A percentile compares a stretch with the other conserved stretches of the same genome.
phyloP scores from a whole-genome alignment of 23 tunicate genomes.

The Pegea sp. region DNA sequence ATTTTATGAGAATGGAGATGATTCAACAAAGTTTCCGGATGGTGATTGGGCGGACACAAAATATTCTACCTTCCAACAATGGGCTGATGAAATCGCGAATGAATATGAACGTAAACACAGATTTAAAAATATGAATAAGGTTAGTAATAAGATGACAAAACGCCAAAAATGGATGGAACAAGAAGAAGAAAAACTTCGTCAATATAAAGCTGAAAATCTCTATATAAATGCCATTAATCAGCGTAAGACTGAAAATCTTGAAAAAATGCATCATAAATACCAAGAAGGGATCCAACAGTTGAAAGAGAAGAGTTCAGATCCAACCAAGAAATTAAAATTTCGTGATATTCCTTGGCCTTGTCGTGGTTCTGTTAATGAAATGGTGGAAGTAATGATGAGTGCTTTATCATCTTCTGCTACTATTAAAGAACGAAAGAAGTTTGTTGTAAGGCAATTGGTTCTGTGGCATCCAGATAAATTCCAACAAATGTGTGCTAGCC shows the following conservation, averaged over 20 bases:
- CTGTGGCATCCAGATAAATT: conserved; percentile 97
- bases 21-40: conserved; percentile 4
- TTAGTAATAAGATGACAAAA: conserved; percentile 13
- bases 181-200: conserved; percentile 46
- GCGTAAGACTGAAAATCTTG: conserved; percentile 26
- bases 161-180: conserved; percentile 26
- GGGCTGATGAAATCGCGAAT: conserved; percentile 78
- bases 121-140: conserved; percentile 14
- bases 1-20: conserved; percentile 39
- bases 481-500: conserved; percentile 27
- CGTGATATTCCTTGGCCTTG: conserved; percentile 98
- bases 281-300: conserved; percentile 26
- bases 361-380: conserved; percentile 55
- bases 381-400: conserved; percentile 80
- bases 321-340: conserved; percentile 24
- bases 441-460: conserved; percentile 43
- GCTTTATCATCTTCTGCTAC: conserved; percentile 10
- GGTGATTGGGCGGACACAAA: conserved; percentile 23
- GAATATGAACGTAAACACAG: conserved; percentile 49
- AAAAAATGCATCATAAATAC: conserved; percentile 27
- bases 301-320: conserved; percentile 2
- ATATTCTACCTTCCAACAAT: conserved; percentile 56
- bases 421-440: conserved; percentile 14
- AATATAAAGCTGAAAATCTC: too few relatives aligned
- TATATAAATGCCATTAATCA: conserved; percentile 23